Conservation (phyloP, 2,113 vertebrate genomes). For the Trinectes maculatus region DNA sequence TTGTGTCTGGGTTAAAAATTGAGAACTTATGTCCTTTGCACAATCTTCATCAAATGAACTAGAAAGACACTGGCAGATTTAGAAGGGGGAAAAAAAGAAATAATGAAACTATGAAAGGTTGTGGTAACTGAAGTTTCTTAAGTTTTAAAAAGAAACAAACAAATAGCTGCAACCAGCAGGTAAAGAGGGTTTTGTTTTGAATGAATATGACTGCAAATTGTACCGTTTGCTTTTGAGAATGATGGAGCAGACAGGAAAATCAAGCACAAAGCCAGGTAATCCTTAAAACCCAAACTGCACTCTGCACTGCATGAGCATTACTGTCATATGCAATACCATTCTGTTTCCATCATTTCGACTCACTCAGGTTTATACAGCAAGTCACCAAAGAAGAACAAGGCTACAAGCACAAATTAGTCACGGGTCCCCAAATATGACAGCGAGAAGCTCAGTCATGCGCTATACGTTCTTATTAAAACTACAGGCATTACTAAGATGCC, state of each 20-base stretch:
- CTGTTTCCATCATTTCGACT: constrained; percentile 4
- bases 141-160: too few relatives aligned
- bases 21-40: constrained; percentile 15
- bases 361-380: not conserved
- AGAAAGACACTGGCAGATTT: not conserved
- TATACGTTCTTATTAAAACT: not conserved
- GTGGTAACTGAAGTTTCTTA: too few relatives aligned
- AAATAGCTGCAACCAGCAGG: too few relatives aligned
- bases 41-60: too few relatives aligned
- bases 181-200: too few relatives aligned
- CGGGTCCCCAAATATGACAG: not conserved
- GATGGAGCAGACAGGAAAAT: constrained; percentile 9
- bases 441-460: not conserved
- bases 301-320: not conserved
- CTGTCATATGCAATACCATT: not conserved
- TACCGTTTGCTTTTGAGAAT: constrained; percentile 6
- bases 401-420: not conserved
- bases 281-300: not conserved
- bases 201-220: not conserved
- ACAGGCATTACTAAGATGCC: not conserved
- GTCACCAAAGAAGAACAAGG: constrained; percentile 4
- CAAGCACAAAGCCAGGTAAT: constrained; percentile 26
- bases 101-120: too few relatives aligned
- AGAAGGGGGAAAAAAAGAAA: not conserved
- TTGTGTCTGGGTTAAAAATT: constrained; percentile 17